These are phyloP conservation scores for Caenorhabditis remanei DNA, from an alignment of 1,140 invertebrate genomes.

Conservation along the genomic window DNA sequence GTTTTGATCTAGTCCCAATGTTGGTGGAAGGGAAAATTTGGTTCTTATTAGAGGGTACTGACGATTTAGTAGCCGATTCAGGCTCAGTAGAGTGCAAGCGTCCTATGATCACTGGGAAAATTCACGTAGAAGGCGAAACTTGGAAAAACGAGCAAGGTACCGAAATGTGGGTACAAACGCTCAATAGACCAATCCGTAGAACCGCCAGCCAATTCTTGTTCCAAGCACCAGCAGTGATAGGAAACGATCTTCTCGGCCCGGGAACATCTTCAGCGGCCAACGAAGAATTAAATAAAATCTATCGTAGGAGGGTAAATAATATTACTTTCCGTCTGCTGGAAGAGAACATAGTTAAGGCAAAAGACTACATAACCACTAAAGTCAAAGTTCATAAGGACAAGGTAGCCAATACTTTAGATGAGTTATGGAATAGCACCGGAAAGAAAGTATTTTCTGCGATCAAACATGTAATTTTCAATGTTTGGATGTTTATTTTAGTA, in stretches of 20 bases:
- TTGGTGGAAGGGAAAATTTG: neutral
- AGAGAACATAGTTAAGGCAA: too few species aligned
- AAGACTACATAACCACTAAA: too few species aligned
- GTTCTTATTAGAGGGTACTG: neutral
- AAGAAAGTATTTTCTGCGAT: too few species aligned
- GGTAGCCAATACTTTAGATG: too few species aligned
- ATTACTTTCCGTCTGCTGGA: too few species aligned
- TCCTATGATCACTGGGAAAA: neutral
- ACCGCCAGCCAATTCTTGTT: neutral
- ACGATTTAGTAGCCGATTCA: neutral
- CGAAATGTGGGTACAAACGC: neutral
- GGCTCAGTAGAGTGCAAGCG: neutral
- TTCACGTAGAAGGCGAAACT: neutral
- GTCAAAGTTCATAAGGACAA: too few species aligned
- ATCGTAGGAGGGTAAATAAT: too few species aligned
- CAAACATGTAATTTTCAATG: too few species aligned
- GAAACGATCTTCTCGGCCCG: neutral
- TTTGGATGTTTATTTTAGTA: too few species aligned
- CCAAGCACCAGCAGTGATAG: neutral
- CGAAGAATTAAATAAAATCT: too few species aligned
- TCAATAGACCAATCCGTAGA: neutral
- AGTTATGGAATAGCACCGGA: too few species aligned
- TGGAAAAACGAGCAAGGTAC: neutral
- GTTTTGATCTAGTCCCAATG: neutral
- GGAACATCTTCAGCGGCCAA: neutral